Conservation (phyloP, 2,797 vertebrate species). For the Bovichtus diacanthus region DNA sequence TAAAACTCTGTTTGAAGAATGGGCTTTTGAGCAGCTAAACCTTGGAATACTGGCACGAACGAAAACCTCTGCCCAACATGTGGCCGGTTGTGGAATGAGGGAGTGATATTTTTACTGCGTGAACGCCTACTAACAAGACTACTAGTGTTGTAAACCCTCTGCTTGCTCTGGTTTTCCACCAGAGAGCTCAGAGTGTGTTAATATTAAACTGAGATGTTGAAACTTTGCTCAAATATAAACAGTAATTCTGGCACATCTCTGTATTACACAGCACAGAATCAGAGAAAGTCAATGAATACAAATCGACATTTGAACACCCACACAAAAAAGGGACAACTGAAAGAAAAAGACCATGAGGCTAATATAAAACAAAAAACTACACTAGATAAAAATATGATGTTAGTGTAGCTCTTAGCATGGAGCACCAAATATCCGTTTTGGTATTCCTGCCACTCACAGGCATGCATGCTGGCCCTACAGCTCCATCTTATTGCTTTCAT, state of each 20-base stretch:
- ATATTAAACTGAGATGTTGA: conserved; percentile 31
- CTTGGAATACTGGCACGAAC: conserved; percentile 30
- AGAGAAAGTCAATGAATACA: conserved; percentile 20
- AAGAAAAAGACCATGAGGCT: neutral
- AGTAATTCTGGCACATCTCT: conserved; percentile 12
- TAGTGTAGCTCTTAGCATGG: neutral
- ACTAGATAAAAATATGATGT: neutral
- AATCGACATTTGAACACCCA: conserved; percentile 1
- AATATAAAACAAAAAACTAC: neutral
- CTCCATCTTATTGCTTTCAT: conserved; percentile 45
- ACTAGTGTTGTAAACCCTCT: conserved; percentile 26
- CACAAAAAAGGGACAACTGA: neutral
- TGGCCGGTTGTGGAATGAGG: conserved; percentile 24
- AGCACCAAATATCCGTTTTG: conserved; percentile 22
- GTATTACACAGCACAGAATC: conserved; percentile 2
- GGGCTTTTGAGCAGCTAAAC: neutral
- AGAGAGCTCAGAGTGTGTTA: conserved; percentile 7
- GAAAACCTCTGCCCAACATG: conserved; percentile 25
- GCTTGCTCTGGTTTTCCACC: neutral
- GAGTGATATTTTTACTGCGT: conserved; percentile 15
- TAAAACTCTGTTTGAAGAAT: conserved; percentile 16
- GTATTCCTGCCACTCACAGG: conserved; percentile 34
- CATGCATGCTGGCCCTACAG: conserved; percentile 13
- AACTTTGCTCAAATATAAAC: conserved; percentile 20
- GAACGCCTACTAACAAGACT: neutral